A percentile compares a stretch with the other conserved stretches of the same genome.
Conservation (phyloP, 2,113 vertebrate species). For the Nymphicus hollandicus region DNA sequence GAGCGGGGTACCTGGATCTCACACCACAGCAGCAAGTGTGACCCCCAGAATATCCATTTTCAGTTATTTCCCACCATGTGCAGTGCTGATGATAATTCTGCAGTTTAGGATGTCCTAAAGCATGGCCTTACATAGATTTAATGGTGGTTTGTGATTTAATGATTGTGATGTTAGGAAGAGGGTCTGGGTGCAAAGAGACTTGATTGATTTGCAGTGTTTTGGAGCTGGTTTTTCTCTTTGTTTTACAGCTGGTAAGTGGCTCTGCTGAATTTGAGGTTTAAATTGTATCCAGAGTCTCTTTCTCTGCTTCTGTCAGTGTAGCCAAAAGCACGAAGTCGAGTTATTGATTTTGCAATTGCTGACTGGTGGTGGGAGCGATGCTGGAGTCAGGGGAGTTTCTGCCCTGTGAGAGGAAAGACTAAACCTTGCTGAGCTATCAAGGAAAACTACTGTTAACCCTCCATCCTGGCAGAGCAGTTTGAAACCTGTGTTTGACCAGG, state of each 20-base stretch:
- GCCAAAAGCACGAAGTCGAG: not conserved
- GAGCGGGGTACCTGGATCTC: not conserved
- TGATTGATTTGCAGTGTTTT: not conserved
- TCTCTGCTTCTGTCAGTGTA: not conserved
- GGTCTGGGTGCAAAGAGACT: not conserved
- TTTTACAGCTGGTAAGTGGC: slow-evolving; percentile 5
- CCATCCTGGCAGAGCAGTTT: not conserved
- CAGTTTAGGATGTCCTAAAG: not conserved
- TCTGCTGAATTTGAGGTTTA: not conserved
- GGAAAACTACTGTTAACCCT: not conserved
- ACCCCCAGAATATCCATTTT: not conserved
- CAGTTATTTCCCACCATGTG: rapidly evolving
- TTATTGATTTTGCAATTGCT: slow-evolving; percentile 35
- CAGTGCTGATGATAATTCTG: not conserved
- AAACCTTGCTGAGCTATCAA: not conserved
- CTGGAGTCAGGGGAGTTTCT: not conserved
- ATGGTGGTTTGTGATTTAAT: not conserved
- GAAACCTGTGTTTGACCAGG: not conserved
- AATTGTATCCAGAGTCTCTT: slow-evolving; percentile 12
- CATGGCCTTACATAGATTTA: not conserved
- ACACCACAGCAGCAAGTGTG: not conserved
- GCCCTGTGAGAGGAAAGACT: not conserved
- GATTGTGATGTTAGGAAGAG: not conserved
- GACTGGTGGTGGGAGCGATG: not conserved
- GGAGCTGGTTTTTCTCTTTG: not conserved